Base-by-base conservation (phyloP, 2,797 vertebrate species). In the Mycteria americana region DNA sequence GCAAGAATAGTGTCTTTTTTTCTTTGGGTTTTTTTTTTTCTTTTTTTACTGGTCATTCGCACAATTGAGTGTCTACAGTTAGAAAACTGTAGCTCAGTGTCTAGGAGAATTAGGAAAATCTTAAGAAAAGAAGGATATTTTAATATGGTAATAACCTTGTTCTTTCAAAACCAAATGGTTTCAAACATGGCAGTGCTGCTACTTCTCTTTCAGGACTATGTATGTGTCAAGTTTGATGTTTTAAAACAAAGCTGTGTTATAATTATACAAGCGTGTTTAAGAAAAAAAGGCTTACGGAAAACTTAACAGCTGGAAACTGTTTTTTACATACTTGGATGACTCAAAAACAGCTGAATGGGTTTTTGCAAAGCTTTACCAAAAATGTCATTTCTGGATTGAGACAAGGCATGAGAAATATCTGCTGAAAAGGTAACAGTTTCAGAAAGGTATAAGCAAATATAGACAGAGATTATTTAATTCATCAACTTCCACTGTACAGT, bases 271-370 rank as follows among this genome's bases (percentile, higher is more conserved):
- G 97, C 84, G 45, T 93, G 93, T 93, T 95, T 94, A 87, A 97
- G 91, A 73, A 94, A 86, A 88, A 98, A 98, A 97, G 93, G 93
- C 95, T 97, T 98, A 97, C 97, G 97, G 98, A 98, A 98, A 98
- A 97, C 96, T 97, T 98, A 98, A 97, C 98, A 98, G 98, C 98
- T 98, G 98, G 98, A 98, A 98, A 98, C 97, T 98, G 96, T 96
- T 98, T 98, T 98, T 97, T 98, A 81, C 97, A 96, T 97, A 97
- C 96, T 98, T 97, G 96, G 96, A 98, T 98, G 97, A 98, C 97
- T 98, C 97, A 98, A 98, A 98, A 98, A 92, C 97, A 97, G 97
- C 96, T 97, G 93, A 97, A 97, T 91, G 81, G 89, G 77, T 96
- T 98, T 98, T 96, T 97, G 94, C 96, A 97, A 94, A 97, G 94